Conservation (phyloP, 2,113 vertebrate species). For the Parotia lawesii region DNA sequence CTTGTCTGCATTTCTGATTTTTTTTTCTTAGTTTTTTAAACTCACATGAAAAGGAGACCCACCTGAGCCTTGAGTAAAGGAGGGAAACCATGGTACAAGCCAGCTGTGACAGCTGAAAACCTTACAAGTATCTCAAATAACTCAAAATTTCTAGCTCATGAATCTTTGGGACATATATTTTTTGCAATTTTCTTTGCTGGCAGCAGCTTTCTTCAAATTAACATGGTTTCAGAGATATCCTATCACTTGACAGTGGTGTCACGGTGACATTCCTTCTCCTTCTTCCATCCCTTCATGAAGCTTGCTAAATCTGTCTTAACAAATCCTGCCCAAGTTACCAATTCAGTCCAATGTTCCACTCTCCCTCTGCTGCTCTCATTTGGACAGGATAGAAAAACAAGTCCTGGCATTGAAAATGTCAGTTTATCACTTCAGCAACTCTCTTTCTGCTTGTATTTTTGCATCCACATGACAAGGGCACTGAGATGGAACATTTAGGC, state of each 20-base stretch:
- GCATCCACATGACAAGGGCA: not conserved
- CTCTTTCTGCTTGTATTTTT: not conserved
- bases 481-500: not conserved
- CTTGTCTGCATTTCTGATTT: not conserved
- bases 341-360: not conserved
- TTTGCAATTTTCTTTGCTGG: not conserved
- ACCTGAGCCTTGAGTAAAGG: slow-evolving; percentile 12
- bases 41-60: slow-evolving; percentile 26
- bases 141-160: not conserved
- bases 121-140: slow-evolving; percentile 38
- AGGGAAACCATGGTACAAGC: not conserved
- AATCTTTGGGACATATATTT: not conserved
- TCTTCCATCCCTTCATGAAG: not conserved
- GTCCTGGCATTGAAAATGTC: not conserved
- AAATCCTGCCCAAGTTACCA: not conserved
- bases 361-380: not conserved
- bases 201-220: not conserved
- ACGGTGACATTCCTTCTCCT: not conserved
- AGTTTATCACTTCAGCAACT: not conserved
- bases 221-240: not conserved
- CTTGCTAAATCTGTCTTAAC: not conserved
- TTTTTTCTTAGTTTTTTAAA: slow-evolving; percentile 36
- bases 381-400: not conserved
- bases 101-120: slow-evolving; percentile 36
- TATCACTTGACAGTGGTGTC: not conserved